Base-by-base conservation (phyloP, 2,888 invertebrate genomes). In the Frankliniella intonsa region DNA sequence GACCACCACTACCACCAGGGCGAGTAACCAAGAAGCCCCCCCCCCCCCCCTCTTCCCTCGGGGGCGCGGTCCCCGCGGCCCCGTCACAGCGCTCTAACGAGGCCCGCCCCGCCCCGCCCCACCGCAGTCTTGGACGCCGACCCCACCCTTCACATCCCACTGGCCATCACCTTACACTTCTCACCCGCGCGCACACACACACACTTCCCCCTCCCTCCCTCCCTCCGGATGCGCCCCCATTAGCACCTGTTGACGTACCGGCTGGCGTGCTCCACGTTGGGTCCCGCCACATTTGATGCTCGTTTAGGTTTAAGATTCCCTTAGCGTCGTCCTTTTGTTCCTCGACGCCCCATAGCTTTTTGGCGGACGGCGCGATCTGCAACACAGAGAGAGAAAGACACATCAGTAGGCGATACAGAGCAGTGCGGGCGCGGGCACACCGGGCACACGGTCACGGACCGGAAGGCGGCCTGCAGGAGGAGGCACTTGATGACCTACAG, bases 331-430 rank as follows among this genome's bases (percentile, higher is more conserved):
- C 85, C 85, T 86, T 86, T 5, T 85, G 85, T 86, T 90, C 91
- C 87, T 90, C 90, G 84, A 92, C 90, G 86, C 92, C 92, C 96
- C 96, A 97, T 88, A 97, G 90, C 90, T 97, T 97, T 90, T 97
- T 97, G 88, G 96, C 95, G 89, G 96, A 94, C 88, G 96, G 95
- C 90, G 96, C 95, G 90, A 96, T 96, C 96, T 97, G 91, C 82
- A 91, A 91, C 84, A 86, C n/a, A n/a, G n/a, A 38, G 38, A 38
- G 38, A 38, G 38, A 38, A 5, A 38, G 5, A 38, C 38, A 38
- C 5, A 5, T 38, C 38, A 38, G 5, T 38, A 5, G 51, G 25
- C 38, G 38, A n/a, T n/a, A n/a, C n/a, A n/a, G 55, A 17, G 14
- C 55, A 55, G 55, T 11, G 14, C 11, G 55, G 55, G 14, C 11